Conservation (phyloP, 2,888 invertebrate genomes). For the Tachina grossa region DNA sequence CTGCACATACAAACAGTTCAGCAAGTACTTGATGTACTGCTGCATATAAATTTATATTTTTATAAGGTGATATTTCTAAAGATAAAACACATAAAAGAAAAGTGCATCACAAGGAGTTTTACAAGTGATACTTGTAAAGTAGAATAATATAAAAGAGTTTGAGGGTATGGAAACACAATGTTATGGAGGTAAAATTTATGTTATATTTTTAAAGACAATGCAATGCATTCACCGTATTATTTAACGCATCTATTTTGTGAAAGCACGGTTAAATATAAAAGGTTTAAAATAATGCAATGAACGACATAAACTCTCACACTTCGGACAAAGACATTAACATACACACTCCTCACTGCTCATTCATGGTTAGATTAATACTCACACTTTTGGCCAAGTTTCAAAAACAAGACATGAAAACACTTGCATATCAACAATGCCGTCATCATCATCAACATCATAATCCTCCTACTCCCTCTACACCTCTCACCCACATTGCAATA, state of each 20-base stretch:
- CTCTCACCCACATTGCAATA: slow-evolving; percentile 8
- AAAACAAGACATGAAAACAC: slow-evolving; percentile 61
- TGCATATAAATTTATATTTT: neutral
- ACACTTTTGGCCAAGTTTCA: slow-evolving; percentile 57
- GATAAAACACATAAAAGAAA: slow-evolving; percentile 37
- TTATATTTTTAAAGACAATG: slow-evolving; percentile 56
- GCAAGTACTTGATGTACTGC: slow-evolving; percentile 12
- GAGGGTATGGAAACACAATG: neutral
- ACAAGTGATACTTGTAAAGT: slow-evolving; percentile 21
- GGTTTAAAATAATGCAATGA: slow-evolving; percentile 40
- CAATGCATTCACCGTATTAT: slow-evolving; percentile 27
- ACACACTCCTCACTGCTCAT: neutral
- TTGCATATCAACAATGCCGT: slow-evolving; percentile 57
- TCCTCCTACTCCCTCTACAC: neutral
- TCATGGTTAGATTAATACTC: slow-evolving; percentile 31
- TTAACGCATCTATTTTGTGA: neutral
- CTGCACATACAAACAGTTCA: neutral
- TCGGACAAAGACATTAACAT: neutral
- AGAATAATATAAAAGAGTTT: neutral
- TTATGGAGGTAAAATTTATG: neutral
- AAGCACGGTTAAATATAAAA: slow-evolving; percentile 43
- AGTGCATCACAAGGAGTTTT: slow-evolving; percentile 47
- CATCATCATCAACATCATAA: slow-evolving; percentile 20
- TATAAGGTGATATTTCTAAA: slow-evolving; percentile 31
- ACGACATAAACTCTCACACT: slow-evolving; percentile 59